Percentiles rank a stretch among this genome's conserved stretches.
Evolutionary conservation across 2,113 vertebrate species (phyloP).

Genomic region (Clinocottus analis): DNA sequence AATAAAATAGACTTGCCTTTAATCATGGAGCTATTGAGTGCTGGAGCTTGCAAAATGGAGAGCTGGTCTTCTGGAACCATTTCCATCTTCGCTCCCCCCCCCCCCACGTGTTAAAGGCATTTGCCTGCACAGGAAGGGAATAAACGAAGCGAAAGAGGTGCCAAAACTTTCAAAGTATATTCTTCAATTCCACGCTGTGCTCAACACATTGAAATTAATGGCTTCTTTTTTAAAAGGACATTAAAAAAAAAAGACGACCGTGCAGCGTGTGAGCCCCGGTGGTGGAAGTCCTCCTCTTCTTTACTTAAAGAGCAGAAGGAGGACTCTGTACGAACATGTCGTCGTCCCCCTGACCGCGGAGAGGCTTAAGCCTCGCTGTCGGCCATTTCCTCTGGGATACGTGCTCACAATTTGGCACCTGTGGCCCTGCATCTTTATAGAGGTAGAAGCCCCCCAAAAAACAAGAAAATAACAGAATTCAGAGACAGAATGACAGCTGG

Average conservation of each 20-base stretch:
- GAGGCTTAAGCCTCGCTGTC: too few species aligned
- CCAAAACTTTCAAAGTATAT: slow-evolving; percentile 26
- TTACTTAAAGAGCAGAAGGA: not conserved
- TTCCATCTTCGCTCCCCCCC: slow-evolving; percentile 48
- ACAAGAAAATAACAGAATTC: not conserved
- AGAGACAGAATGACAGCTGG: too few species aligned
- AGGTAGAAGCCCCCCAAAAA: not conserved
- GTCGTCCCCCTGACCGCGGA: too few species aligned
- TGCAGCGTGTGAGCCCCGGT: too few species aligned
- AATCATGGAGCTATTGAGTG: slow-evolving; percentile 76
- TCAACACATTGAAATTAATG: not conserved
- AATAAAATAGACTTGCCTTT: slow-evolving; percentile 77
- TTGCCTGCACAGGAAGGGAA: slow-evolving; percentile 42
- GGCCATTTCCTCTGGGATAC: not conserved
- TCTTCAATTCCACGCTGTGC: slow-evolving; percentile 30
- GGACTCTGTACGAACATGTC: too few species aligned
- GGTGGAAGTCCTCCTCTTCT: not conserved
- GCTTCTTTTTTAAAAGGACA: slow-evolving; percentile 9
- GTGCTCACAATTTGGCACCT: not conserved
- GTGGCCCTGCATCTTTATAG: not conserved
- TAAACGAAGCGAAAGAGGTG: not conserved
- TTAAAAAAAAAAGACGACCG: too few species aligned
- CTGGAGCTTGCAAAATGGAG: slow-evolving; percentile 72
- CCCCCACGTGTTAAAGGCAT: slow-evolving; percentile 44
- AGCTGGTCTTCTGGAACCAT: slow-evolving; percentile 74